Base-by-base conservation (phyloP, 2,888 invertebrate genomes). In the Ormyrus labotus region DNA sequence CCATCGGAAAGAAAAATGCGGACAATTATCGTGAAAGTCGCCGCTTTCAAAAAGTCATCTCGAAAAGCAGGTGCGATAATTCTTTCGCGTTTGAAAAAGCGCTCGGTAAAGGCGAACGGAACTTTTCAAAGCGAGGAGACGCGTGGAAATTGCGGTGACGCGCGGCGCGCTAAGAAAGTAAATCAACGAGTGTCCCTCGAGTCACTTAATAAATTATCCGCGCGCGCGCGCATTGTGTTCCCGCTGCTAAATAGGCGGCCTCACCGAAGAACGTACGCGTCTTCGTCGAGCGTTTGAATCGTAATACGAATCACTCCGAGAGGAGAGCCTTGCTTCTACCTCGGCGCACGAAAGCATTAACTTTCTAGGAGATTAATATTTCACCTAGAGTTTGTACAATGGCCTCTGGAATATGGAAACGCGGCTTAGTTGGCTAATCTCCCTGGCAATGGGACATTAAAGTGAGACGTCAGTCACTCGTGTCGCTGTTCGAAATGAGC, bases 21-120 rank as follows among this genome's bases (percentile, higher is more conserved):
- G 61, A 76, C 61, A 68, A 67, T 65, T 19, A 53, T 68, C 60
- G 58, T 60, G 61, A 76, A 76, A 76, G 75, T 68, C 4, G 11
- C 50, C 13, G 11, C 68, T 34, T 68, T 68, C 13, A n/a, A 11
- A 45, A 8, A 76, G 45, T 61, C 68, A 61, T 45, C 48, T 61
- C n/a, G 48, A 48, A 34, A 11, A 19, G 8, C 34, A 75, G 19
- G 10, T 9, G 13, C 47, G 61, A 72, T 53, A 58, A 63, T 61
- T 61, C 50, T 6, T 48, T 53, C 13, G 50, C 48, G 34, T n/a
- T 34, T 19, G 48, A 48, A 13, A 50, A 57, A 45, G n/a, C 9
- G 0, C 47, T 47, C n/a, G 13, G 47, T n/a, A 47, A 47, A 57
- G 34, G 34, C 34, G 34, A 34, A 4, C 34, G 4, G 34, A 19